Evolutionary conservation across 2,888 invertebrate species (phyloP), one percentile per base, ranked within the genome.

Genomic region (Nomada ferruginata): DNA sequence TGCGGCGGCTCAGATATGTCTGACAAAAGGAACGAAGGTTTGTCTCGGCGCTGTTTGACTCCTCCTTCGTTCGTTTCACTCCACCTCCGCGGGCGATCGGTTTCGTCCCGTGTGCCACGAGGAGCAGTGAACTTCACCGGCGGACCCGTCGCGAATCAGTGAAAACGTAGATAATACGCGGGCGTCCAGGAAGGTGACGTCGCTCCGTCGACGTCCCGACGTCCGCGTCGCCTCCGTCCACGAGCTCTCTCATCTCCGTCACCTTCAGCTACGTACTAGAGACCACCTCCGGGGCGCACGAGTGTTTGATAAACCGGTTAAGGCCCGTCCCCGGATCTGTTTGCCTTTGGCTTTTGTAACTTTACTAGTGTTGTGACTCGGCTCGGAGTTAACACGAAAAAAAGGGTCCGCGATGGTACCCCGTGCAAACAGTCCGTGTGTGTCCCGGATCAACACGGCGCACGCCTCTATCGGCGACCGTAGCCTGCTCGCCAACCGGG

Each of bases 351-450:
- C 89, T 91, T 90, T 92, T 92, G 92, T 92, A 91, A 91, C 91
- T 91, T 91, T 89, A 91, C 92, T 89, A 91, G 92, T 92, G 91
- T 92, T 92, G 91, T 92, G 91, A 91, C 90, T 92, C 85, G 87
- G 79, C 82, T 82, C 87, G 82, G 75, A 71, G 74, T 75, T 71
- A 85, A 88, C 86, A 86, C 76, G 84, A 88, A 89, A 87, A 87
- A 84, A 88, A 76, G 87, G 90, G 89, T 89, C 88, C 88, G 89
- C 89, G 88, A 90, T 91, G 90, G 88, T 85, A 79, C 84, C 86
- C 88, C 87, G 88, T 89, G 89, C 90, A 92, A 92, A 92, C 88
- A 92, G 87, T 89, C 89, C 86, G 79, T 91, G 90, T 91, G 90
- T 91, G 89, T 88, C 85, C 85, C 85, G 89, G 80, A 89, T 86